phyloP scores from a whole-genome alignment of 2,888 invertebrate genomes.

The Dysmachus trigonus region DNA sequence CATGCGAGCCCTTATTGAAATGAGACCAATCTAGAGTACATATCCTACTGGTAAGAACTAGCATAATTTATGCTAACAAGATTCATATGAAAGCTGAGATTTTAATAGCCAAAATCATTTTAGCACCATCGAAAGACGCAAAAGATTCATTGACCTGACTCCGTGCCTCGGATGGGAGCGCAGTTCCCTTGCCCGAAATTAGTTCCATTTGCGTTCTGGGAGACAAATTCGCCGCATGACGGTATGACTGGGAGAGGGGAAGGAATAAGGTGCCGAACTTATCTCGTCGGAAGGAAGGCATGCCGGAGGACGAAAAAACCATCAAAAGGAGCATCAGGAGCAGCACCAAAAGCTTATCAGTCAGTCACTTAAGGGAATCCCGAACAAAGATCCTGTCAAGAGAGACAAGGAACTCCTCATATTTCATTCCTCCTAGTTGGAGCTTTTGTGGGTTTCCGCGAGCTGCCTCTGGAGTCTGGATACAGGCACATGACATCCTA shows the following conservation, averaged over 20 bases:
- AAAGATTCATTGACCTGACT: neutral
- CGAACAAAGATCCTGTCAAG: neutral
- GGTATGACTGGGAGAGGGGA: neutral
- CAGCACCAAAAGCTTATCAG: neutral
- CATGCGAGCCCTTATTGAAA: neutral
- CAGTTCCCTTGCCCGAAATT: neutral
- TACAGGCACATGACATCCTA: neutral
- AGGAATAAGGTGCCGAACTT: conserved; percentile 10
- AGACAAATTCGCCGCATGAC: neutral
- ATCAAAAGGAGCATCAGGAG: neutral
- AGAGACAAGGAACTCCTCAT: neutral
- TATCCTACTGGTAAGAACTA: neutral
- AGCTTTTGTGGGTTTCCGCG: neutral
- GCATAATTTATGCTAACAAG: neutral
- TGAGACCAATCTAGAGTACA: neutral
- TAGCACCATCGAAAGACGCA: neutral
- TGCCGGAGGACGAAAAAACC: neutral
- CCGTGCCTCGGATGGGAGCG: neutral
- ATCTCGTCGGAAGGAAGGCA: neutral
- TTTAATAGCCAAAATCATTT: neutral
- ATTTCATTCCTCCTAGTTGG: neutral
- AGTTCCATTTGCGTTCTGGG: neutral
- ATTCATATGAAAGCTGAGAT: neutral
- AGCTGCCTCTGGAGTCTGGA: neutral
- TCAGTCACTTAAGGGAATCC: neutral